Base-by-base conservation (phyloP, 2,797 vertebrate genomes). In the Masticophis lateralis region DNA sequence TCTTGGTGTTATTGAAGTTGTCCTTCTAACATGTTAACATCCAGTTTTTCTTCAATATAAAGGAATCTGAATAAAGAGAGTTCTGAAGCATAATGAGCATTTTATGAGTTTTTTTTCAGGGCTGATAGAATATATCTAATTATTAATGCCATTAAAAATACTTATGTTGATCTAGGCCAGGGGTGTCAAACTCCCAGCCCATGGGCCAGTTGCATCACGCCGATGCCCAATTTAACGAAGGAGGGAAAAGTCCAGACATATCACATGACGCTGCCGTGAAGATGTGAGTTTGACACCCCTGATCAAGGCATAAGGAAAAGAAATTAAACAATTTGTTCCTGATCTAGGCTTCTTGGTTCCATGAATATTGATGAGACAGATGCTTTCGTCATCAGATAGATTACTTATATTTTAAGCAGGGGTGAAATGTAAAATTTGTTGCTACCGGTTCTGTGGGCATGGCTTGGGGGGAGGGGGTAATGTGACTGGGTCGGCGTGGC, bases 221-320 rank as follows among this genome's bases (percentile, higher is more conserved):
- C 55, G 13, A 56, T 0, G 13, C 55, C 55, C 12, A 2, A 12
- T 55, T 56, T 56, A 56, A 13, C 55, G 13, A 56, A 16, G 55
- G 55, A 4, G 13, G 9, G 4, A 14, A 56, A 56, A 56, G 55
- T 56, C 55, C 13, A 3, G 14, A 56, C 14, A 18, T 4, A 4
- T 57, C 56, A 16, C 1, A 4, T 57, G 56, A 18, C 4, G 4
- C 53, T 11, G 13, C 55, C 3, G 3, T 55, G 13, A 55, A 55
- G 55, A 55, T 55, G 55, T 55, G 55, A 55, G 12, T 55, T 55
- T 13, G 55, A 55, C 13, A 55, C 14, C 56, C 4, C 14, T 59
- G 95, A 97, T 97, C 94, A 0, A 79, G 94, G 94, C 95, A 93
- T 93, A 95, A 96, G 90, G 92, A 95, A 97, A 96, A 97, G 92